Evolutionary conservation across 2,797 vertebrate species (phyloP), one percentile per base, ranked within the genome.

Genomic region (Phaenicophaeus curvirostris): DNA sequence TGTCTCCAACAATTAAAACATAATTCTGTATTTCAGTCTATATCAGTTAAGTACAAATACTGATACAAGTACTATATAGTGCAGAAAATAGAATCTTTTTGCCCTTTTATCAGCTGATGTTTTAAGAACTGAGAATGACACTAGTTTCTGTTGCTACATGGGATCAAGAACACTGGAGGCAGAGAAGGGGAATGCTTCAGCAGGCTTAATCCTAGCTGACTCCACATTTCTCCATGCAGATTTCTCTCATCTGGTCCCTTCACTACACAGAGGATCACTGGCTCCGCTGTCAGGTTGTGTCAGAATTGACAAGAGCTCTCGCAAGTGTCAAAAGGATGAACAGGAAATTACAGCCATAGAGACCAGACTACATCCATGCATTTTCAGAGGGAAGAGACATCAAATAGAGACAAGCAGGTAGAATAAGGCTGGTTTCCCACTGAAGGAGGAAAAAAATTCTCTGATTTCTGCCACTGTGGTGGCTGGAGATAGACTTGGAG

Each of bases 31-130:
- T 30, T 73, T 92, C 74, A 48, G 48, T 41, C 75, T 2, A 0
- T 54, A 83, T 31, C 37, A 65, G 28, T 61, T n/a, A 80, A 89
- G 28, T 53, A 72, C 31, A 86, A 61, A 54, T 44, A 57, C 30
- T 12, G n/a, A 63, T 35, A 50, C 8, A 75, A 94, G 41, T 55
- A 78, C 30, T 3, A 1, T 5, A 27, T 2, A 62, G 12, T 51
- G 30, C 14, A 91, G 41, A 62, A 85, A 83, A 89, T 5, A 30
- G 39, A 75, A 76, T 13, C 7, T 0, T 15, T 81, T 87, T 81
- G 73, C 51, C 75, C 53, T 78, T 87, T 80, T 63, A 59, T 55
- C 74, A 41, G 53, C 42, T 76, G 73, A 81, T 28, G 90, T 89
- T 87, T 76, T 18, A 81, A 68, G 39, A 85, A 41, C 24, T 44